phyloP scores from a whole-genome alignment of 2,113 vertebrate genomes.

The Aegithalos caudatus region DNA sequence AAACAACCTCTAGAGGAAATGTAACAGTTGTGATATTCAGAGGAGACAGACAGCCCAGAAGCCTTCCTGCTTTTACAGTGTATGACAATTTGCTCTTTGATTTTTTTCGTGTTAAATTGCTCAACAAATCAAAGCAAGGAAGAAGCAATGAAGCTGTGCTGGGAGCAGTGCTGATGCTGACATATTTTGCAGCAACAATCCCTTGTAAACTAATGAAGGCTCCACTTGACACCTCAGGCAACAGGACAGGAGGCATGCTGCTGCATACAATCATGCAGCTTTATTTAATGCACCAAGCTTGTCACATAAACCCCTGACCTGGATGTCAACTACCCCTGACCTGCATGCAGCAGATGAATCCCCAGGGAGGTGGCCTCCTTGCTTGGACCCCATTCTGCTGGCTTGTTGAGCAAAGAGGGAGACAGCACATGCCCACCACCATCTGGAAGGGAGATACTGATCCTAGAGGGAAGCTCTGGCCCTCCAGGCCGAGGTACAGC shows the following conservation, averaged over 20 bases:
- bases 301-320: neutral
- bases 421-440: fast-evolving
- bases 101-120: neutral
- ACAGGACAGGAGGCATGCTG: neutral
- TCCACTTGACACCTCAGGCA: neutral
- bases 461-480: neutral
- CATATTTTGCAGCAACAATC: neutral
- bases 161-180: neutral
- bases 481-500: fast-evolving
- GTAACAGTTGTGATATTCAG: neutral
- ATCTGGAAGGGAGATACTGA: neutral
- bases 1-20: neutral
- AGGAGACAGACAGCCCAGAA: neutral
- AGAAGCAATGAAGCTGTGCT: neutral
- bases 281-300: neutral
- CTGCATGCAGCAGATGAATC: neutral
- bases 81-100: neutral
- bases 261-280: neutral
- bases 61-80: neutral
- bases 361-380: neutral
- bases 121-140: neutral
- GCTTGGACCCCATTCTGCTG: neutral
- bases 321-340: no score
- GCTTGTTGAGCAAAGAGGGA: neutral
- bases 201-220: neutral